Evolutionary conservation across 1,140 invertebrate genomes (phyloP), one percentile per base, ranked within the genome.

Genomic region (Hydropsyche tenuis): DNA sequence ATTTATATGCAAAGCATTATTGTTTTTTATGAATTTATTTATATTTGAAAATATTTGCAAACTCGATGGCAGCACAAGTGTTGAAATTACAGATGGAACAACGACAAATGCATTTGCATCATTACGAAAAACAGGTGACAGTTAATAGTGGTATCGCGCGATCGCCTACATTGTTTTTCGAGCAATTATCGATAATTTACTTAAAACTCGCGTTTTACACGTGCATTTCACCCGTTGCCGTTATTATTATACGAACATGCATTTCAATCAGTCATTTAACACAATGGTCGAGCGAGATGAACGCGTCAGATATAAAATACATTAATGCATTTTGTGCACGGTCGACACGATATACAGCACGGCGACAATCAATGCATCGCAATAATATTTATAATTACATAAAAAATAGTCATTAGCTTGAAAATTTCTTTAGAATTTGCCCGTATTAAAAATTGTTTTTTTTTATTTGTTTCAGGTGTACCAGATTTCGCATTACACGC

Each of bases 401-500:
- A 37, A 37, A 37, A 37, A 37, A 37, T 37, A 37, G 30, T 37
- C 30, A 37, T 37, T 37, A 37, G 30, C 3, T 37, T 9, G 30
- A 9, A 37, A 37, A 37, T 37, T 37, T n/a, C n/a, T n/a, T n/a
- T n/a, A n/a, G n/a, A n/a, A n/a, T n/a, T n/a, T n/a, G n/a, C n/a
- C n/a, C n/a, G n/a, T n/a, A n/a, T n/a, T n/a, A n/a, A n/a, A 25
- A 62, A n/a, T 5, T 51, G 20, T 51, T 51, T 14, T 51, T 6
- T 25, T 71, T 65, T 56, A 22, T 48, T 73, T 78, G 45, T 71
- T 72, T 63, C 82, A 85, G 87, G 84, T 78, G 79, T 87, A 11
- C 84, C 86, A 74, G 88, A 89, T 56, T 83, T 88, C 69, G 84
- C 85, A 2, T 80, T 88, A 4, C 87, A 87, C 76, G 85, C 84